Conservation (phyloP, 1,140 invertebrate species). For the Philopotamus ludificatus region DNA sequence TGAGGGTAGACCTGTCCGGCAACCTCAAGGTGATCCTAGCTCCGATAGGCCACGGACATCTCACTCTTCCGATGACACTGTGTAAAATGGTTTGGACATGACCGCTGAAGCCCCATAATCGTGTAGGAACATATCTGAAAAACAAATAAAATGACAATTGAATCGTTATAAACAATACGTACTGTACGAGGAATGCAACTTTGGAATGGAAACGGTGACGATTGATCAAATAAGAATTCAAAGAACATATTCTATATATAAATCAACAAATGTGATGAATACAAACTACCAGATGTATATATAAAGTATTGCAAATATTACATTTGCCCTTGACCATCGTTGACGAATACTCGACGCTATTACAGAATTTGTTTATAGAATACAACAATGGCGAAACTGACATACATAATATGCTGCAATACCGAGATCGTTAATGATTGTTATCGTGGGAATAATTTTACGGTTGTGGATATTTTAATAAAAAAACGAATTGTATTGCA, state of each 20-base stretch:
- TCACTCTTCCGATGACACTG: constrained; percentile 82
- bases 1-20: constrained; percentile 81
- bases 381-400: no score
- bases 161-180: constrained; percentile 12
- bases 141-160: constrained; percentile 42
- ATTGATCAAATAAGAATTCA: no score
- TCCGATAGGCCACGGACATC: constrained; percentile 82
- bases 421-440: no score
- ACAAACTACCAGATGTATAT: neutral
- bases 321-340: no score
- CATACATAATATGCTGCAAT: no score
- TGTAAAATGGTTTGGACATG: constrained; percentile 91
- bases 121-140: constrained; percentile 84
- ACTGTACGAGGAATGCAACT: neutral
- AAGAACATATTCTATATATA: no score
- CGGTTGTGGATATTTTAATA: no score
- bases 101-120: constrained; percentile 91
- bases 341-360: no score
- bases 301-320: neutral
- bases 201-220: no score
- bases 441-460: no score
- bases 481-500: no score
- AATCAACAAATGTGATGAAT: constrained; percentile 3
- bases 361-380: no score
- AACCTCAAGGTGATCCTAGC: constrained; percentile 72